A percentile compares a stretch with the other conserved stretches of the same genome.
Evolutionary conservation across 2,888 invertebrate genomes (phyloP).

Genomic region (Callyntrura guangdongensis): DNA sequence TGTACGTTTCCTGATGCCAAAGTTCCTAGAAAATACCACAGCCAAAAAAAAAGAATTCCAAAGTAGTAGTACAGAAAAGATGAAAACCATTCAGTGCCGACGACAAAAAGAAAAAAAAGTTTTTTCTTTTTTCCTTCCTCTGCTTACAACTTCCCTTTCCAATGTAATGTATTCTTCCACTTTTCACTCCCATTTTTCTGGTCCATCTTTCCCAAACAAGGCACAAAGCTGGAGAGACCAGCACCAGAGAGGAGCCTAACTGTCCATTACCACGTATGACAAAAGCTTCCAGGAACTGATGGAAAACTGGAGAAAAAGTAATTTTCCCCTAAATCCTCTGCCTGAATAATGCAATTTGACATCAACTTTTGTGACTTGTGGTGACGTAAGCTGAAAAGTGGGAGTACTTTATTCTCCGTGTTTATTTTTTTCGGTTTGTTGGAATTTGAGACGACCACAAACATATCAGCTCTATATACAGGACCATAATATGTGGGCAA

Average conservation of each 20-base stretch:
- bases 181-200: constrained; percentile 32
- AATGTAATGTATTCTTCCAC: constrained; percentile 46
- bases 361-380: constrained; percentile 13
- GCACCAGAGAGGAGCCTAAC: neutral
- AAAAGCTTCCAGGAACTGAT: neutral
- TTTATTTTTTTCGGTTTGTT: constrained; percentile 19
- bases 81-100: neutral
- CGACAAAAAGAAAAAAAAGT: constrained; percentile 12
- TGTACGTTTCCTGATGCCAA: constrained; percentile 27
- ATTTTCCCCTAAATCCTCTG: constrained; percentile 26
- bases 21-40: constrained; percentile 19
- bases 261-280: constrained; percentile 30
- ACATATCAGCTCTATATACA: neutral
- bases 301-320: constrained; percentile 25
- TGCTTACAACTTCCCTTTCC: constrained; percentile 37
- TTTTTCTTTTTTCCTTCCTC: constrained; percentile 27
- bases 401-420: neutral
- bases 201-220: constrained; percentile 3
- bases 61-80: neutral
- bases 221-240: neutral
- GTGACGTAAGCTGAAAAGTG: constrained; percentile 15
- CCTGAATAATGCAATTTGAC: constrained; percentile 45
- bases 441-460: neutral
- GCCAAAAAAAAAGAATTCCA: constrained; percentile 13
- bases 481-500: neutral